phyloP scores from a whole-genome alignment of 35 echinoderm and acorn worm species.

The Lytechinus pictus region DNA sequence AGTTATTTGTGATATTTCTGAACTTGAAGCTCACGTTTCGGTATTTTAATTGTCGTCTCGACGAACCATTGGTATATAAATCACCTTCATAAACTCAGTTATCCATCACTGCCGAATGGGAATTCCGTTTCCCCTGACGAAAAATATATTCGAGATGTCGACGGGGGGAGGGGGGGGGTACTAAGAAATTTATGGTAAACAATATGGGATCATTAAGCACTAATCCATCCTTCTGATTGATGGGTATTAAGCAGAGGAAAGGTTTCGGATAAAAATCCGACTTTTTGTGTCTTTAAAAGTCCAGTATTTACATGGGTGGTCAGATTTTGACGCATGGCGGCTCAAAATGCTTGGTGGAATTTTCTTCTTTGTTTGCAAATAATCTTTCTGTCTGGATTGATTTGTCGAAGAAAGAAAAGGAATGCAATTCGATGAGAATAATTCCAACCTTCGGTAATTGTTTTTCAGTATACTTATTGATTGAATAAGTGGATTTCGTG shows the following conservation, averaged over 20 bases:
- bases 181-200: neutral
- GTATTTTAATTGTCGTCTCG: neutral
- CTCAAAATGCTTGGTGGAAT: neutral
- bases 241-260: neutral
- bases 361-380: neutral
- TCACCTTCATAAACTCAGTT: neutral
- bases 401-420: neutral
- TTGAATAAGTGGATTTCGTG: too few relatives aligned
- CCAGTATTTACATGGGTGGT: neutral
- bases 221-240: neutral
- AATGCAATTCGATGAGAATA: neutral
- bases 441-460: too few relatives aligned
- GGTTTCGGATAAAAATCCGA: neutral
- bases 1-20: neutral
- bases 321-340: neutral
- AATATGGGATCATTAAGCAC: neutral
- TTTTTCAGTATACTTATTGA: too few relatives aligned
- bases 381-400: neutral
- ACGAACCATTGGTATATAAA: neutral
- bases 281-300: neutral
- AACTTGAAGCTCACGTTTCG: neutral
- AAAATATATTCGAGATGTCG: neutral
- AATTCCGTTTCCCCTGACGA: neutral
- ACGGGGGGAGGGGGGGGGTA: neutral
- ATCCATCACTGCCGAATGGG: neutral